Evolutionary conservation across 2,113 vertebrate species (phyloP).

Genomic region (Paramormyrops kingsleyae): DNA sequence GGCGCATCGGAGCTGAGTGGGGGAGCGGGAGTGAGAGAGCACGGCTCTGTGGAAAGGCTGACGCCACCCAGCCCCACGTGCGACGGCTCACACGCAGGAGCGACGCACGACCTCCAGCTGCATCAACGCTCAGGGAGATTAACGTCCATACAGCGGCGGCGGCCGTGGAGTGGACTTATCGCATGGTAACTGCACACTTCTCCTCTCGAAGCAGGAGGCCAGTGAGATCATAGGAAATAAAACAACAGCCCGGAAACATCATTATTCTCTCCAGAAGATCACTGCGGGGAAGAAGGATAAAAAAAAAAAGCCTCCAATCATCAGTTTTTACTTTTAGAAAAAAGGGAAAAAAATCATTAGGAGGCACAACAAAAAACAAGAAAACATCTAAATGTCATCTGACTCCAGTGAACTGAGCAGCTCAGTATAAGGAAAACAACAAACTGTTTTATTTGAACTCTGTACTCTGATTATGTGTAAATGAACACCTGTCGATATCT

Average conservation of each 20-base stretch:
- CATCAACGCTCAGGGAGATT: background rate
- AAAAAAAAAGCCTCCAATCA: background rate
- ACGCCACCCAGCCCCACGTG: background rate
- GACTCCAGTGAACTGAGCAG: background rate
- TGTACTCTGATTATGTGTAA: constrained; percentile 1
- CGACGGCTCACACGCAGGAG: background rate
- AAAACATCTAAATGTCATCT: background rate
- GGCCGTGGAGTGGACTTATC: constrained; percentile 1
- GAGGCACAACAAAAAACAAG: background rate
- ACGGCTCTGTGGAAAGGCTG: background rate
- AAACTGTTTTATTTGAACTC: background rate
- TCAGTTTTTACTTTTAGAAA: background rate
- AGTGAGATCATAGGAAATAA: background rate
- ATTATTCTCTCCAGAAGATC: background rate
- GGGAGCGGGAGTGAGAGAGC: background rate
- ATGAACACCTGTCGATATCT: constrained; percentile 2
- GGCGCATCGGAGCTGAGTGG: background rate
- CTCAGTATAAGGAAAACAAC: background rate
- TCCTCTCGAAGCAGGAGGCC: background rate
- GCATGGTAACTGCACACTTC: constrained; percentile 28
- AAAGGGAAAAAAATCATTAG: background rate
- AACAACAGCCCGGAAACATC: background rate
- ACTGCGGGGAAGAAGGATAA: background rate
- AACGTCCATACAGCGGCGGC: constrained; percentile 25
- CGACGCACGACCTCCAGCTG: background rate